Conservation (phyloP, 2,888 invertebrate species). For the Ecdyonurus torrentis region DNA sequence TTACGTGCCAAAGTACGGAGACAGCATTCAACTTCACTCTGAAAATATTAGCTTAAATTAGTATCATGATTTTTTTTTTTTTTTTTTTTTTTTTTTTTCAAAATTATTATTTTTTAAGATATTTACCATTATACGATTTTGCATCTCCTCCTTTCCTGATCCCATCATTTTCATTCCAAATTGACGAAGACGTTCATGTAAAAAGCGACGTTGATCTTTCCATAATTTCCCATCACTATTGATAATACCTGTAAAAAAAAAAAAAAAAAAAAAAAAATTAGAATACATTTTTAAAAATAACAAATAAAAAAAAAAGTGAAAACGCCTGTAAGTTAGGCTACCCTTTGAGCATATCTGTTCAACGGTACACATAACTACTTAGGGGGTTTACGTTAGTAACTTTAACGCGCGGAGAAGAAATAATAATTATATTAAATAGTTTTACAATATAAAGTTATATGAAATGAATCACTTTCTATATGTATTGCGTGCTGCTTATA, state of each 20-base stretch:
- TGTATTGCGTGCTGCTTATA: no score
- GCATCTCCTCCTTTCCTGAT: conserved; percentile 64
- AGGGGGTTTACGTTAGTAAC: not conserved
- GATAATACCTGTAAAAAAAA: conserved; percentile 51
- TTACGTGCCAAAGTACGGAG: conserved; percentile 44
- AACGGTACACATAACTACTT: not conserved
- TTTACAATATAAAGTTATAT: no score
- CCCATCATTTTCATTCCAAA: conserved; percentile 82
- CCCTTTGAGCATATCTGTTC: not conserved
- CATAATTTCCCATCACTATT: conserved; percentile 78
- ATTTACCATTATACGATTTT: conserved; percentile 65
- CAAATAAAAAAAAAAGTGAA: not conserved
- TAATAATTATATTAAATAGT: no score
- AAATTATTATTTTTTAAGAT: no score
- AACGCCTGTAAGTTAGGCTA: not conserved
- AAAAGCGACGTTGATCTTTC: conserved; percentile 77
- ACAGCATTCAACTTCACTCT: conserved; percentile 62
- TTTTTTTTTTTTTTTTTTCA: not conserved
- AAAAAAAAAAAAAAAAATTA: not conserved
- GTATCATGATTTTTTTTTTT: not conserved
- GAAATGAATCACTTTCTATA: no score
- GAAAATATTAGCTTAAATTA: conserved; percentile 12
- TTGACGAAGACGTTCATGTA: conserved; percentile 67
- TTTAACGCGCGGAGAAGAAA: not conserved
- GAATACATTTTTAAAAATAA: not conserved